Conservation (phyloP, 2,113 vertebrate genomes). For the Phylloscopus trochiloides region DNA sequence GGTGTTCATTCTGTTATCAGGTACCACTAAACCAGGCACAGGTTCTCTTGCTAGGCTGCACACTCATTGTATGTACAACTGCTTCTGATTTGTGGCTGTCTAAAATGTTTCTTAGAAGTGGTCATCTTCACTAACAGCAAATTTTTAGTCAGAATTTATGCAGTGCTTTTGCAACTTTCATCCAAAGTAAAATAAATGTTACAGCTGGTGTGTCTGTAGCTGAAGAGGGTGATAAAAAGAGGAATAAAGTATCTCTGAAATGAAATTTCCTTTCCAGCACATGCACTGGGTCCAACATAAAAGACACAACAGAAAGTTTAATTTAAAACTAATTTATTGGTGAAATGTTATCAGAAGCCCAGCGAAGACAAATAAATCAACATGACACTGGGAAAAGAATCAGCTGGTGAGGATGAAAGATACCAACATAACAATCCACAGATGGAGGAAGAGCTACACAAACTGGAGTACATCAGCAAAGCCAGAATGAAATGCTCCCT, state of each 20-base stretch:
- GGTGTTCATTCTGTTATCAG: background rate
- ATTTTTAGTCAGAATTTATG: conserved; percentile 11
- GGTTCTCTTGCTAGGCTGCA: background rate
- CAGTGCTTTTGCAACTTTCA: background rate
- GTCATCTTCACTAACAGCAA: background rate
- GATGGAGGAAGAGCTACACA: background rate
- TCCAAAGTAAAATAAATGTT: conserved; percentile 20
- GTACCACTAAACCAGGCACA: background rate
- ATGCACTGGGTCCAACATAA: background rate
- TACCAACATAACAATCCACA: background rate
- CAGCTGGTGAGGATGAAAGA: conserved; percentile 29
- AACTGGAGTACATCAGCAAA: conserved; percentile 14
- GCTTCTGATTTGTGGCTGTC: background rate
- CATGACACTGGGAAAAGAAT: conserved; percentile 13
- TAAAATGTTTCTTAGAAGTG: background rate
- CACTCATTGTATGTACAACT: background rate
- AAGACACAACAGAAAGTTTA: conserved; percentile 18
- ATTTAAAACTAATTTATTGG: conserved; percentile 57
- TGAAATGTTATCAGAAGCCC: conserved; percentile 40
- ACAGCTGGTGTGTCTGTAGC: background rate
- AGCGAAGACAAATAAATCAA: conserved; percentile 33
- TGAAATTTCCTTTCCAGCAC: conserved; percentile 43
- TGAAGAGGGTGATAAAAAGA: conserved; percentile 25
- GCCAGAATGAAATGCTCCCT: background rate
- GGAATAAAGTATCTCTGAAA: conserved; percentile 45